Evolutionary conservation across 1,140 invertebrate species (phyloP), one percentile per base, ranked within the genome.

Genomic region (Calosoma granatense): DNA sequence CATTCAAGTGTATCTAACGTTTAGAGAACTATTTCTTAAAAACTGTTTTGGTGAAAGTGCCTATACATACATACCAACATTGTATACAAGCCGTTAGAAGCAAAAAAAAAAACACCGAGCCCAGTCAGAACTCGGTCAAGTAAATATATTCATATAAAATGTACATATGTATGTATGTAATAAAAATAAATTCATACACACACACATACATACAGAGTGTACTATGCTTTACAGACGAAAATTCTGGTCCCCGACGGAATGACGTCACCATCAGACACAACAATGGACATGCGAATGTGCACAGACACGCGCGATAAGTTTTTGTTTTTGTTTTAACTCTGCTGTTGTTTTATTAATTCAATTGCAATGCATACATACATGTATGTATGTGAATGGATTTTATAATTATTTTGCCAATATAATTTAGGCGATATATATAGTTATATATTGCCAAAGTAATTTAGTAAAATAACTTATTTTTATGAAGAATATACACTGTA

Each of bases 21-120:
- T n/a, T n/a, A n/a, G n/a, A n/a, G n/a, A n/a, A 56, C 20, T 56
- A 43, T 43, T 56, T 36, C 21, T 41, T 56, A 43, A 41, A 22
- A 43, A 56, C 36, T n/a, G 39, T 43, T 22, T 47, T 22, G n/a
- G 26, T 36, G 26, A 36, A 36, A 36, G 26, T 36, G 26, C 6
- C 26, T n/a, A 36, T 6, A 9, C 6, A 36, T n/a, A n/a, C n/a
- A n/a, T 19, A 55, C 26, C 26, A 55, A 20, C 26, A 26, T n/a
- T n/a, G n/a, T n/a, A n/a, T n/a, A n/a, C n/a, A n/a, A n/a, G n/a
- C n/a, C n/a, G n/a, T n/a, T n/a, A n/a, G n/a, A n/a, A n/a, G n/a
- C n/a, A n/a, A n/a, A n/a, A n/a, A n/a, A n/a, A n/a, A n/a, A n/a
- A n/a, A n/a, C n/a, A n/a, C n/a, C n/a, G n/a, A n/a, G n/a, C n/a